Conservation (phyloP, 2,113 vertebrate genomes). For the Grammomys dolichurus region DNA sequence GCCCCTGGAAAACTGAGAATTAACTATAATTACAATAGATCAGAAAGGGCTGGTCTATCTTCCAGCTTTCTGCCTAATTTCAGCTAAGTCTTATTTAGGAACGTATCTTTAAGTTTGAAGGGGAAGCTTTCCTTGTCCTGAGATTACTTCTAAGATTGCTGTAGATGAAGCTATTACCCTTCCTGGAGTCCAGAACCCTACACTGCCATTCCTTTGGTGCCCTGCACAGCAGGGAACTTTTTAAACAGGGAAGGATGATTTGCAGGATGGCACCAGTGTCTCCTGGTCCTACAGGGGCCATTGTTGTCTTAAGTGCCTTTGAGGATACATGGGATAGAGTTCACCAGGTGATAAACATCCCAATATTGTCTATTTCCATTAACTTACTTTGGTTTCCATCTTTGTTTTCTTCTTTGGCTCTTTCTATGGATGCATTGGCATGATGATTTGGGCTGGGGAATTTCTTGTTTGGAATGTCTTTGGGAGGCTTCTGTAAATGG, state of each 20-base stretch:
- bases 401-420: neutral
- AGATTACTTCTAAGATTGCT: neutral
- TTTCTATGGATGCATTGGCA: neutral
- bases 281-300: neutral
- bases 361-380: neutral
- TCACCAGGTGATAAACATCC: neutral
- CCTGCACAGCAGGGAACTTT: neutral
- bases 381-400: conserved; percentile 5
- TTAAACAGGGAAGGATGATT: neutral
- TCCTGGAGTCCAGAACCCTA: neutral
- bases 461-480: conserved; percentile 30
- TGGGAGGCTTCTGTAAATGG: neutral
- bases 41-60: neutral
- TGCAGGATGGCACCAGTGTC: neutral
- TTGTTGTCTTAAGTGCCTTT: neutral
- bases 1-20: conserved; percentile 23
- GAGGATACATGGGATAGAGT: neutral
- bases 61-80: conserved; percentile 41
- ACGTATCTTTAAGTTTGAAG: neutral
- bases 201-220: neutral
- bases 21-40: conserved; percentile 47
- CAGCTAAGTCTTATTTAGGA: conserved; percentile 45
- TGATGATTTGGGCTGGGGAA: neutral
- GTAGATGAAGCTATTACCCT: neutral
- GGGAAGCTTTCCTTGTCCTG: conserved; percentile 1